Percentiles rank a stretch among this genome's conserved stretches.
These are phyloP conservation scores for Phycodurus eques DNA, from an alignment of 2,113 vertebrate species.

Conservation along the genomic window DNA sequence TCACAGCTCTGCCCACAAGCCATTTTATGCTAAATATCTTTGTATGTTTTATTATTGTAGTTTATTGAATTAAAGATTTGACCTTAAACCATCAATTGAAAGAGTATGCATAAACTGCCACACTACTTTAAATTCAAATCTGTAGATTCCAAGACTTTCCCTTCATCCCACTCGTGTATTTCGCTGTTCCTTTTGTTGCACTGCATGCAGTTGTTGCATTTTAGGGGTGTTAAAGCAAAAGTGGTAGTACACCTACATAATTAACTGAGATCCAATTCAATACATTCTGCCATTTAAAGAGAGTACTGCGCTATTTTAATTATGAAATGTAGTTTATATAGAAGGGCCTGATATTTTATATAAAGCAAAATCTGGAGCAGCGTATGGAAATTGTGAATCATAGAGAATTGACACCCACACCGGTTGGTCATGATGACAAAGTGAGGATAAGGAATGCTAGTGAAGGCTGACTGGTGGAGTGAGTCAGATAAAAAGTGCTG, in stretches of 20 bases:
- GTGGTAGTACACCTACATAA: too few species aligned
- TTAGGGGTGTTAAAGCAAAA: neutral
- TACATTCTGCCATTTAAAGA: neutral
- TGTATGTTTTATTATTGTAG: conserved; percentile 47
- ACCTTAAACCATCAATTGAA: neutral
- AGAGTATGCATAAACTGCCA: neutral
- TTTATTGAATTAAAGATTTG: conserved; percentile 65
- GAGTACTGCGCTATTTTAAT: too few species aligned
- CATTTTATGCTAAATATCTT: conserved; percentile 69
- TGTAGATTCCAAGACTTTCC: neutral
- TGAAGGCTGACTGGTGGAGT: conserved; percentile 49
- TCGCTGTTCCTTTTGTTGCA: neutral
- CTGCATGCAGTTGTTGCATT: neutral
- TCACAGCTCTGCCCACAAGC: conserved; percentile 33
- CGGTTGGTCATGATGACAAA: conserved; percentile 39
- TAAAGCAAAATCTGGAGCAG: neutral
- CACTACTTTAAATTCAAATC: neutral
- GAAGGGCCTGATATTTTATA: neutral
- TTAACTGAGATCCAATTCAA: neutral
- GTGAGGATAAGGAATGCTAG: conserved; percentile 43
- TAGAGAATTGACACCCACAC: conserved; percentile 26
- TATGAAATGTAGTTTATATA: neutral
- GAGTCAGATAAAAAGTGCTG: conserved; percentile 53
- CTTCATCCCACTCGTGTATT: neutral
- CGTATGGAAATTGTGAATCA: neutral